Percentiles rank a stretch among this genome's conserved stretches.
These are phyloP conservation scores for Trichonephila clavipes DNA, from an alignment of 1,140 invertebrate species.

Conservation along the genomic window DNA sequence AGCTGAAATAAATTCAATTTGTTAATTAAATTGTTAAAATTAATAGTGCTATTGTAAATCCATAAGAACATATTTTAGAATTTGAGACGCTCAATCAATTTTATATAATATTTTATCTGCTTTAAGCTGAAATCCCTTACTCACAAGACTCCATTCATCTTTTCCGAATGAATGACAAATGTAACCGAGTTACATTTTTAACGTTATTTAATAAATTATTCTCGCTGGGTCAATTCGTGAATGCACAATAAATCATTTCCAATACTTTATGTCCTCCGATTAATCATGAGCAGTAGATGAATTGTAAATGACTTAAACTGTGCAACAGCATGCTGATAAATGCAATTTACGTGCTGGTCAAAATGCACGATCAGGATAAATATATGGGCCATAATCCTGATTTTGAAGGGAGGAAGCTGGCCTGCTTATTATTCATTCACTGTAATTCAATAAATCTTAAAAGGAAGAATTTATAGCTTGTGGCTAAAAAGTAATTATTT, in stretches of 20 bases:
- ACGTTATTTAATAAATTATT: neutral
- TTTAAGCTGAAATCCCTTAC: neutral
- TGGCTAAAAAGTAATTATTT: no score
- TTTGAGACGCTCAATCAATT: neutral
- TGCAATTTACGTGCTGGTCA: neutral
- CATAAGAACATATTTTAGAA: neutral
- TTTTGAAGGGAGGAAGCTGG: neutral
- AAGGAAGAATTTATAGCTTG: no score
- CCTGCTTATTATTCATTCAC: neutral
- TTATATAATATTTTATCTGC: neutral
- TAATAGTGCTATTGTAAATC: no score
- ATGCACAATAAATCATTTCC: neutral
- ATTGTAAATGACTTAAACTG: neutral
- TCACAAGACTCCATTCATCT: neutral
- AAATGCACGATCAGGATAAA: neutral
- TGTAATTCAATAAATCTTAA: neutral
- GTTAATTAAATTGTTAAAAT: no score
- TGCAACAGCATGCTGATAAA: neutral
- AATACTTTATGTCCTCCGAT: neutral
- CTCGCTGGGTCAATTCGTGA: neutral
- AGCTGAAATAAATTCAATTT: no score
- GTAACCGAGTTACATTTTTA: neutral
- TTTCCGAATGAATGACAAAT: neutral
- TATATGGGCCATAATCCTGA: neutral
- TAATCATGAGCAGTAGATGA: neutral